A percentile compares a stretch with the other conserved stretches of the same genome.
phyloP scores from a whole-genome alignment of 1,140 invertebrate species.

The Heliconius eleuchia region DNA sequence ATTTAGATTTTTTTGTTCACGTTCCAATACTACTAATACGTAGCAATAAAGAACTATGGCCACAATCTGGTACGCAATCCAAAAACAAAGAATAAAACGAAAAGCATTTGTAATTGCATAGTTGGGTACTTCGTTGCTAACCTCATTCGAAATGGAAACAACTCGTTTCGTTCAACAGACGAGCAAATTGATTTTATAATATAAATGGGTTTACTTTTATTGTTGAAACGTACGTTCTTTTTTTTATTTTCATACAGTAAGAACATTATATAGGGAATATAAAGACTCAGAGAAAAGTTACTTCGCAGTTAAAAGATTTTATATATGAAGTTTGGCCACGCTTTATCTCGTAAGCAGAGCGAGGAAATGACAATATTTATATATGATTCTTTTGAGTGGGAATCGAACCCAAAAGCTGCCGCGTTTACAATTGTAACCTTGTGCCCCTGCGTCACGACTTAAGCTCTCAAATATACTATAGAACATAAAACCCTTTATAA shows the following conservation, averaged over 20 bases:
- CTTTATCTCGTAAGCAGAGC: background rate
- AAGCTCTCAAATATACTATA: too few species aligned
- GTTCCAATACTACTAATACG: background rate
- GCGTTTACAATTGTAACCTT: too few species aligned
- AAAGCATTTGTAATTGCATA: constrained; percentile 11
- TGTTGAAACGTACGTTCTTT: background rate
- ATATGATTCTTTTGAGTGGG: too few species aligned
- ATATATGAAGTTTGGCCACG: too few species aligned
- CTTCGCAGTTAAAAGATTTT: too few species aligned
- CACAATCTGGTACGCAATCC: background rate
- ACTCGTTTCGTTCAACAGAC: constrained; percentile 9
- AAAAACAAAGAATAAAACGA: background rate
- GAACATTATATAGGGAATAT: too few species aligned
- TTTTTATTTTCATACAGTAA: background rate
- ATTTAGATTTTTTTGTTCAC: background rate
- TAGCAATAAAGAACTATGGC: background rate
- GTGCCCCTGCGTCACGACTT: too few species aligned
- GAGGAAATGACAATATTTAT: background rate
- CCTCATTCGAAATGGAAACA: constrained; percentile 10
- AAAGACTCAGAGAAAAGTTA: too few species aligned
- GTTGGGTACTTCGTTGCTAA: constrained; percentile 5
- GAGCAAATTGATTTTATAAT: constrained; percentile 9
- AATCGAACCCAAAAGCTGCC: too few species aligned
- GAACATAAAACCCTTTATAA: too few species aligned
- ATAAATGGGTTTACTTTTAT: background rate